These are phyloP conservation scores for Peromyscus leucopus DNA, from an alignment of 2,113 vertebrate genomes.

Conservation along the genomic window DNA sequence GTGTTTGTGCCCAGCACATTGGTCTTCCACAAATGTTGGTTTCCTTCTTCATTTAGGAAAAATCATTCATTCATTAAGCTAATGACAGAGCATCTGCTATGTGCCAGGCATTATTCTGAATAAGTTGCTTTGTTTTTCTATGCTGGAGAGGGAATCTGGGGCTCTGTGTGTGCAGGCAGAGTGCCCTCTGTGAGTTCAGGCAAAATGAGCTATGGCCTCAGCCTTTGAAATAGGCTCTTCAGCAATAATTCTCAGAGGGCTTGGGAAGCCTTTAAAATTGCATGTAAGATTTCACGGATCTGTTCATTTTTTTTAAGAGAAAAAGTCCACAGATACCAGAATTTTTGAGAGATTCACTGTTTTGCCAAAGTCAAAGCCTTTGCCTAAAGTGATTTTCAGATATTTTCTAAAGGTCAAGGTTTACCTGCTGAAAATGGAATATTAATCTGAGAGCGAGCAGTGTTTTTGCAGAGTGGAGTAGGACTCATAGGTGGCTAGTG, in stretches of 20 bases:
- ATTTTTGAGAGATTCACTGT: conserved; percentile 24
- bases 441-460: neutral
- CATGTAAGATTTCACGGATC: neutral
- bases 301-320: conserved; percentile 13
- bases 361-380: conserved; percentile 7
- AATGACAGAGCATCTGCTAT: neutral
- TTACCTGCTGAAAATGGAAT: conserved; percentile 6
- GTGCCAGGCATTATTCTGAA: conserved; percentile 9
- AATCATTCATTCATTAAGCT: conserved; percentile 15
- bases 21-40: neutral
- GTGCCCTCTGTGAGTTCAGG: neutral
- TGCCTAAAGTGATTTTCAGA: neutral
- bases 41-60: neutral
- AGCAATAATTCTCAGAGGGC: neutral
- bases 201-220: neutral
- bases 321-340: neutral
- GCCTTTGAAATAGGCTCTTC: neutral
- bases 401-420: conserved; percentile 18
- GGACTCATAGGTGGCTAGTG: neutral
- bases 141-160: neutral
- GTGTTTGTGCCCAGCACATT: neutral
- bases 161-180: neutral
- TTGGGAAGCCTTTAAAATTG: conserved; percentile 31
- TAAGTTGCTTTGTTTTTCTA: neutral
- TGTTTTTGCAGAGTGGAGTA: neutral